Conservation (phyloP, 2,113 vertebrate species). For the Jaculus jaculus region DNA sequence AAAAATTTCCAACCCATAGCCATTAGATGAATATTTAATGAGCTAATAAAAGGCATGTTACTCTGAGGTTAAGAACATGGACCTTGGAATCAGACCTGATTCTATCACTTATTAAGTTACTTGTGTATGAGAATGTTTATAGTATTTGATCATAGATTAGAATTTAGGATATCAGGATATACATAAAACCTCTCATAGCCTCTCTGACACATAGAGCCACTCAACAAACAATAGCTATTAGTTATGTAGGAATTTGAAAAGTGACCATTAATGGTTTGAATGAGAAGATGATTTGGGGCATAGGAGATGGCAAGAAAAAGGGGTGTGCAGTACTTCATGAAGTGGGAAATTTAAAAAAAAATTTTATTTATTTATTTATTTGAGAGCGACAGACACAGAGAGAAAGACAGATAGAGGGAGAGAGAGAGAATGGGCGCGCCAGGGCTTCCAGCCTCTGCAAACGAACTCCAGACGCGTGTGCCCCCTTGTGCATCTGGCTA, state of each 20-base stretch:
- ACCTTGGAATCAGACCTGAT: neutral
- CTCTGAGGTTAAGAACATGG: neutral
- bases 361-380: too few species aligned
- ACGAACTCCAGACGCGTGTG: too few species aligned
- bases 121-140: neutral
- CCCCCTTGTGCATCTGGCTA: too few species aligned
- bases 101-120: neutral
- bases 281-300: neutral
- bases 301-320: neutral
- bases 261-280: neutral
- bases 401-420: too few species aligned
- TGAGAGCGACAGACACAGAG: too few species aligned
- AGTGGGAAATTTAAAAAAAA: neutral
- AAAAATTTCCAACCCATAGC: neutral
- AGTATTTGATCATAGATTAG: neutral
- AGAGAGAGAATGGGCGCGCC: too few species aligned
- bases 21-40: neutral
- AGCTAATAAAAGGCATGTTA: neutral
- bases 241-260: slow-evolving; percentile 15
- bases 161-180: neutral
- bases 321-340: neutral
- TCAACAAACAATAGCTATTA: neutral
- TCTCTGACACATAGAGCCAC: neutral
- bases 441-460: too few species aligned
- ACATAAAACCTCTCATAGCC: neutral